Percentiles rank a stretch among this genome's conserved stretches.
phyloP scores from a whole-genome alignment of 2,113 vertebrate genomes.

The Prolemur simus region DNA sequence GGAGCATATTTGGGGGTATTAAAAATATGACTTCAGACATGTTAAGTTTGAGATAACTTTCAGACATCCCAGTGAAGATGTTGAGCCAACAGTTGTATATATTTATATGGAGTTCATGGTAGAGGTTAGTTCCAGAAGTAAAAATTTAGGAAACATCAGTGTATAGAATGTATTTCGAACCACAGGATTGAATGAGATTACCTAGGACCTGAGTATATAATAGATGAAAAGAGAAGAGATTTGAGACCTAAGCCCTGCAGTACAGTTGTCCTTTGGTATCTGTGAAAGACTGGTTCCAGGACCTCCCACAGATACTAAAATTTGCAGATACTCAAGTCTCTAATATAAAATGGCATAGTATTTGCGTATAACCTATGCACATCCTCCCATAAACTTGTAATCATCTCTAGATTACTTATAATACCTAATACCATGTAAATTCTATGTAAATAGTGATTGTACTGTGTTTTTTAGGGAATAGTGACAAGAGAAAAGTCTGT shows the following conservation, averaged over 20 bases:
- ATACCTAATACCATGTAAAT: not conserved
- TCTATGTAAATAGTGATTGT: no score
- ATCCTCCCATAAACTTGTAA: not conserved
- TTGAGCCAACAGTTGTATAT: not conserved
- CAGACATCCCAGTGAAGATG: not conserved
- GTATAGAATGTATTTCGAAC: not conserved
- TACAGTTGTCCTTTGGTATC: not conserved
- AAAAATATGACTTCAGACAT: not conserved
- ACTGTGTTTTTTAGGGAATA: not conserved
- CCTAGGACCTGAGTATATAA: not conserved
- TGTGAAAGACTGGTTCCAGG: not conserved
- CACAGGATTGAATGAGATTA: not conserved
- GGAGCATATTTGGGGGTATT: not conserved
- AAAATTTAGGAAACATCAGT: not conserved
- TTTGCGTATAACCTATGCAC: not conserved
- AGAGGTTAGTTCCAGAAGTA: not conserved
- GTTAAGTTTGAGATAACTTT: not conserved
- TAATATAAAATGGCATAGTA: not conserved
- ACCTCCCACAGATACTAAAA: not conserved
- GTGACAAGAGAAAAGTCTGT: not conserved
- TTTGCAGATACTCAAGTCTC: not conserved
- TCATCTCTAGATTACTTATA: not conserved
- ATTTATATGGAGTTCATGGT: conserved; percentile 5
- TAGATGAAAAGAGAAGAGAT: not conserved
- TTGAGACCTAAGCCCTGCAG: not conserved